Percentiles rank a stretch among this genome's conserved stretches.
These are phyloP conservation scores for Spongia lamella DNA, from an alignment of 37 sponge, comb jelly and placozoan genomes.

Conservation along the genomic window DNA sequence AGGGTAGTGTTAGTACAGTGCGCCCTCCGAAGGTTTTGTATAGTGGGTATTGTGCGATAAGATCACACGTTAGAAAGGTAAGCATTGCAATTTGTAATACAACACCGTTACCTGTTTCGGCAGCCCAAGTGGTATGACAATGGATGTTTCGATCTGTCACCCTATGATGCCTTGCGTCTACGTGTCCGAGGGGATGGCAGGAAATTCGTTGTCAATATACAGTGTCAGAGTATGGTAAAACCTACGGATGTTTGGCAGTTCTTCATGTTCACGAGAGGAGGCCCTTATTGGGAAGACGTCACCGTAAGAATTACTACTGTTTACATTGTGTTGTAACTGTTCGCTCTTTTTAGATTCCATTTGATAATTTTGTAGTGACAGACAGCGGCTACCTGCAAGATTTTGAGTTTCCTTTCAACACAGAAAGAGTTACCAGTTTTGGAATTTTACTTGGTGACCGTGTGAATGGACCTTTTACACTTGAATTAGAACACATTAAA, in stretches of 20 bases:
- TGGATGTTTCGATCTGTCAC: slow-evolving; percentile 58
- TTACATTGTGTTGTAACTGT: neutral
- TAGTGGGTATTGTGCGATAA: slow-evolving; percentile 88
- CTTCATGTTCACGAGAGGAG: slow-evolving; percentile 88
- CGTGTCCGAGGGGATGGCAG: slow-evolving; percentile 86
- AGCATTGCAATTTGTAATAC: neutral
- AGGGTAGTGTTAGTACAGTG: slow-evolving; percentile 61
- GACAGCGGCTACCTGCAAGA: slow-evolving; percentile 89
- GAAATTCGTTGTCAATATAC: slow-evolving; percentile 68
- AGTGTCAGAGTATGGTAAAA: slow-evolving; percentile 36
- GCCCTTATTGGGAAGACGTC: slow-evolving; percentile 88
- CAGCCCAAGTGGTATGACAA: slow-evolving; percentile 36
- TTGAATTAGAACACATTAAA: slow-evolving; percentile 85
- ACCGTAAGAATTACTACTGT: slow-evolving; percentile 39
- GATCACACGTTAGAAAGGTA: slow-evolving; percentile 71
- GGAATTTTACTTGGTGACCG: slow-evolving; percentile 86
- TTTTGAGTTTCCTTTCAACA: slow-evolving; percentile 45
- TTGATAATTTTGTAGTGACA: slow-evolving; percentile 80
- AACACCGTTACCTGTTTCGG: too few species aligned
- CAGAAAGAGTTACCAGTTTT: slow-evolving; percentile 51
- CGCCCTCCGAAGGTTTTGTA: slow-evolving; percentile 34
- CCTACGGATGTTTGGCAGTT: slow-evolving; percentile 85
- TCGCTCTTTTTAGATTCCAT: slow-evolving; percentile 53
- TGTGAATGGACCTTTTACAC: slow-evolving; percentile 79
- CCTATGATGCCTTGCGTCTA: slow-evolving; percentile 83